Evolutionary conservation across 2,797 vertebrate genomes (phyloP), one percentile per base, ranked within the genome.

Genomic region (Phaenicophaeus curvirostris): DNA sequence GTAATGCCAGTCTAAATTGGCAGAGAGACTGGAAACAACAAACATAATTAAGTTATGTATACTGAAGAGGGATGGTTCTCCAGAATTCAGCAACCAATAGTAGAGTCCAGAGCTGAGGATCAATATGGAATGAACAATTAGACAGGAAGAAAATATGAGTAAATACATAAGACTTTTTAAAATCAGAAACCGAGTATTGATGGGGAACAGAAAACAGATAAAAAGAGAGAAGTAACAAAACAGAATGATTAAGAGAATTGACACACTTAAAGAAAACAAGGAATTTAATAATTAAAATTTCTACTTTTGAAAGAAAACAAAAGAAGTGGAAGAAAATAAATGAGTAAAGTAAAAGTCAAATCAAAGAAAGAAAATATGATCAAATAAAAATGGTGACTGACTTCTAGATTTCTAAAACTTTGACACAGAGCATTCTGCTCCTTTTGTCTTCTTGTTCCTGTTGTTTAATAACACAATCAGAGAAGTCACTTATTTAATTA

Each of bases 281-380:
- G 82, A 96, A 96, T 95, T 89, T 93, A 97, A 95, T 97, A 93
- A 96, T 94, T 96, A 90, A 96, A 97, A 82, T 93, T 44, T 90
- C 71, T 95, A 35, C 73, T 84, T 58, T 93, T 41, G 92, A 79
- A 89, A 73, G 59, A 55, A 81, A 79, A 69, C 37, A 80, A 81
- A 90, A 85, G 23, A 55, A 93, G 39, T 46, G 63, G 93, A 88
- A 85, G 41, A 83, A 87, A 95, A 71, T 57, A 93, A 92, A 94
- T 80, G 71, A 95, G 62, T 67, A 84, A 96, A 92, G 69, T 80
- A 95, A 79, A 94, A 96, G 80, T 85, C 75, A 96, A 96, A 95
- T 90, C 88, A 96, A 96, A 97, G 74, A 96, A 95, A 85, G 85
- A 61, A 93, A 85, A 25, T 42, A 11, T 86, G 94, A 96, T 94